phyloP scores from a whole-genome alignment of 2,113 vertebrate species.

The Sardina pilchardus region DNA sequence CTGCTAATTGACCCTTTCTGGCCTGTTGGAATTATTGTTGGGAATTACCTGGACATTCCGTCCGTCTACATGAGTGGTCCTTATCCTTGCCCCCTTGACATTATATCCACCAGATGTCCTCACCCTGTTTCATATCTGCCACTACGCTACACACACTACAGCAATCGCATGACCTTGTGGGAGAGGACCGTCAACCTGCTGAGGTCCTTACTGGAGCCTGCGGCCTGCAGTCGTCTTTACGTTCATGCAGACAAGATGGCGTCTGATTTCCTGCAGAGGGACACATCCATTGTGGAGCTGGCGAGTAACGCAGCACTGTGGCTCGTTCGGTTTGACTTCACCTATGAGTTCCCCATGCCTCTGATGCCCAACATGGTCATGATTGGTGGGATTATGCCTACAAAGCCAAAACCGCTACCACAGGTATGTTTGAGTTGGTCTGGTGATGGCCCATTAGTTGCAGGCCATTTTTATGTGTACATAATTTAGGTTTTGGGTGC shows the following conservation, averaged over 20 bases:
- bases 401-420: conserved; percentile 50
- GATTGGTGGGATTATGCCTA: conserved; percentile 58
- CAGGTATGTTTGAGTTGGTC: conserved; percentile 46
- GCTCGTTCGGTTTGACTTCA: conserved; percentile 71
- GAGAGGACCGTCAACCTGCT: conserved; percentile 67
- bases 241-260: too few species aligned
- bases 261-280: conserved; percentile 58
- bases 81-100: too few species aligned
- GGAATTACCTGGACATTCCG: conserved; percentile 25
- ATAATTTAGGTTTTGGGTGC: too few species aligned
- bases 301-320: conserved; percentile 52
- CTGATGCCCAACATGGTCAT: conserved; percentile 73
- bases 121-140: too few species aligned
- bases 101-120: too few species aligned
- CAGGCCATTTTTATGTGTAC: too few species aligned
- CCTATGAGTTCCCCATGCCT: conserved; percentile 1
- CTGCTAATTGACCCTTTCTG: conserved; percentile 66
- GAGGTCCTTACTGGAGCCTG: not conserved
- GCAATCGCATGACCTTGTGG: conserved; percentile 58
- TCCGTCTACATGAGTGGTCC: too few species aligned
- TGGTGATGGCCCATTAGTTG: too few species aligned
- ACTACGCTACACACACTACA: too few species aligned
- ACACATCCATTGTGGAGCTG: conserved; percentile 35
- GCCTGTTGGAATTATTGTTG: conserved; percentile 67
- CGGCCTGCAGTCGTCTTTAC: conserved; percentile 34